These are phyloP conservation scores for Heliconius ethilla DNA, from an alignment of 2,888 invertebrate species.

Conservation along the genomic window DNA sequence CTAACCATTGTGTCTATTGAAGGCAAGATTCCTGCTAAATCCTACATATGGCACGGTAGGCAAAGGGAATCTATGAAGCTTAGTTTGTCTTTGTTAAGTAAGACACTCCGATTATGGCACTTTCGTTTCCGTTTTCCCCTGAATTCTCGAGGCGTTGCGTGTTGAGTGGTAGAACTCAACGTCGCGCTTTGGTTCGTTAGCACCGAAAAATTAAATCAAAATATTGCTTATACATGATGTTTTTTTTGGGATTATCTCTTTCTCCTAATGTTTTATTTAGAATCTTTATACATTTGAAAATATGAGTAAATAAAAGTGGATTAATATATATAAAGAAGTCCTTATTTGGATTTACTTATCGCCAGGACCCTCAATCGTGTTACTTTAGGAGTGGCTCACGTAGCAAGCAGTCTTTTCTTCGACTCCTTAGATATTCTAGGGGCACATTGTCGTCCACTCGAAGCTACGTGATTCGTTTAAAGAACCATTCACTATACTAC, in stretches of 20 bases:
- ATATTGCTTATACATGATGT: too few relatives aligned
- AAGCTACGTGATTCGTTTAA: slow-evolving; percentile 62
- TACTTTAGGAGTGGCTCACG: slow-evolving; percentile 41
- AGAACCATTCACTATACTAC: slow-evolving; percentile 50
- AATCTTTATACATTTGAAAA: neutral
- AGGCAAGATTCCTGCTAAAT: neutral
- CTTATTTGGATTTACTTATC: slow-evolving; percentile 30
- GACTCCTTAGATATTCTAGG: slow-evolving; percentile 57
- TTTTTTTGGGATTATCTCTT: too few relatives aligned
- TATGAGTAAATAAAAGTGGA: neutral
- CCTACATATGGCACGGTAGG: too few relatives aligned
- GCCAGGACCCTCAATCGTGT: slow-evolving; percentile 25
- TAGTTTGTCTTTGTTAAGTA: too few relatives aligned
- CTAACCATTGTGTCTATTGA: slow-evolving; percentile 3
- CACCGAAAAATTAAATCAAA: too few relatives aligned
- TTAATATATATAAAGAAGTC: neutral
- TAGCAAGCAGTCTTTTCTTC: slow-evolving; percentile 43
- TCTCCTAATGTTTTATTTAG: too few relatives aligned
- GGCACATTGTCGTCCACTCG: slow-evolving; percentile 60
- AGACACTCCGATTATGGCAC: too few relatives aligned
- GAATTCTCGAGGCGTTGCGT: too few relatives aligned
- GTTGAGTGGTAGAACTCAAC: too few relatives aligned
- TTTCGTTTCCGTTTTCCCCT: too few relatives aligned
- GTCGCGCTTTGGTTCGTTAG: too few relatives aligned
- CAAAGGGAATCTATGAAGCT: too few relatives aligned